Evolutionary conservation across 2,113 vertebrate species (phyloP), one percentile per base, ranked within the genome.

Genomic region (Sigmodon hispidus): DNA sequence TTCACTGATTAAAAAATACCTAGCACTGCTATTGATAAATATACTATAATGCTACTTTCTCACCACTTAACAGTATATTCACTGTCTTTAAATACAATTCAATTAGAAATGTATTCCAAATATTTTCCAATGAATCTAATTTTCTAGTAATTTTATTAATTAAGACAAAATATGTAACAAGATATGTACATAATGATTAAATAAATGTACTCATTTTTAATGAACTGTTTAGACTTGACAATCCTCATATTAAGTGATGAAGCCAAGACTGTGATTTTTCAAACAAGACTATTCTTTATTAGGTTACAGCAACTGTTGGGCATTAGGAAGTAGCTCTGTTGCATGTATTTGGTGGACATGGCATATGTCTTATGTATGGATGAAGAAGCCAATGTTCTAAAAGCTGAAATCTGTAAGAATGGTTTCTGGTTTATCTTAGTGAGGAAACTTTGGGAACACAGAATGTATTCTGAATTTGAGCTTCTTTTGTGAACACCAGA

Each of bases 91-190:
- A 92, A 83, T 83, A 3, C 5, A 89, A 3, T 48, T 93, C 69
- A 93, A 75, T 80, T 76, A 83, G 17, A 52, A 87, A 85, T 70
- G 87, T 24, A 29, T 69, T 50, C 63, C 26, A 50, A 70, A 69
- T 80, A 65, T 72, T 94, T 70, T 88, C 17, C n/a, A 85, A 52
- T 76, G 34, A 40, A 92, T 45, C 4, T n/a, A 87, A 34, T 36
- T 93, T 95, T 45, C 34, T 5, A 95, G 79, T n/a, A 77, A 34
- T 79, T 96, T 94, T 95, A 59, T 76, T 94, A 96, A 50, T 84
- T 63, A 92, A 90, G 43, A 85, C 45, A 34, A 63, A 72, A 22
- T 88, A 3, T 83, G 24, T 43, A 72, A 86, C 11, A 91, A 79
- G 8, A 88, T 43, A 34, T 57, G 36, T 11, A 85, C 1, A 45